A percentile compares a stretch with the other conserved stretches of the same genome.
Conservation (phyloP, 2,113 vertebrate genomes). For the Silurus glanis region DNA sequence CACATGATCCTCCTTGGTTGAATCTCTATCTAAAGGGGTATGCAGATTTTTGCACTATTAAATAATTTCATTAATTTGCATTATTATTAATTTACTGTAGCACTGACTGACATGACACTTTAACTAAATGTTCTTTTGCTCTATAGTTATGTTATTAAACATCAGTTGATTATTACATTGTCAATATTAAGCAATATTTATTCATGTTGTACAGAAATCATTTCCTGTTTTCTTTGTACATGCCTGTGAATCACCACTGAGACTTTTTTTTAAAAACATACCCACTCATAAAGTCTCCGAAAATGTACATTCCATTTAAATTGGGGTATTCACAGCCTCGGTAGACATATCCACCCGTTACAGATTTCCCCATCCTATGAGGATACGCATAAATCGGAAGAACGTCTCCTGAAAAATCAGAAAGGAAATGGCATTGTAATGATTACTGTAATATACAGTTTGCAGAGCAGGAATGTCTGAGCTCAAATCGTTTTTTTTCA, state of each 20-base stretch:
- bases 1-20: neutral
- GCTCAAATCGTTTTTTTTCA: neutral
- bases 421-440: neutral
- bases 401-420: slow-evolving; percentile 78
- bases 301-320: slow-evolving; percentile 93
- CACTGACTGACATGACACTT: too few relatives aligned
- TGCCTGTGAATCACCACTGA: neutral
- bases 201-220: neutral
- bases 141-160: too few relatives aligned
- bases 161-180: neutral
- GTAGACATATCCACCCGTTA: slow-evolving; percentile 92
- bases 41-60: neutral
- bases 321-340: slow-evolving; percentile 92
- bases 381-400: slow-evolving; percentile 93
- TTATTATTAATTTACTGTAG: neutral
- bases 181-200: neutral
- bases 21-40: neutral
- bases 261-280: slow-evolving; percentile 61
- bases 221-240: neutral
- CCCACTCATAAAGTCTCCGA: slow-evolving; percentile 99
- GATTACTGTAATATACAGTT: too few relatives aligned
- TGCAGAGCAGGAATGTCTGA: neutral
- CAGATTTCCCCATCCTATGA: slow-evolving; percentile 91
- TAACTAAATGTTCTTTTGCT: too few relatives aligned
- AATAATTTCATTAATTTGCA: neutral